Base-by-base conservation (phyloP, 1,140 invertebrate species). In the Penaeus japonicus region DNA sequence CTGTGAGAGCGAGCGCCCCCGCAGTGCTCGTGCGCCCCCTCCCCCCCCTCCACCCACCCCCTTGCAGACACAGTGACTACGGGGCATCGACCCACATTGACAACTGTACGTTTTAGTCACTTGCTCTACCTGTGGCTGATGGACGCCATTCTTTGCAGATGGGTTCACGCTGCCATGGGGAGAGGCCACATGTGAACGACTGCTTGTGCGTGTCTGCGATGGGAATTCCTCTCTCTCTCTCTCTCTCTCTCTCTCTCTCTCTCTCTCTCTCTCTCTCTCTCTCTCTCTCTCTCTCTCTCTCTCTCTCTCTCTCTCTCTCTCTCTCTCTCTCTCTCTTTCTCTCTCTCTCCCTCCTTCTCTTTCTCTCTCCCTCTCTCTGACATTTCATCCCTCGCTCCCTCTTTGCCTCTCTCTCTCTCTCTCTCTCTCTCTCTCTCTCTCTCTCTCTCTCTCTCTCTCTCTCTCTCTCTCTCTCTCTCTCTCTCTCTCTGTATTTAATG, bases 381-480 rank as follows among this genome's bases (percentile, higher is more conserved):
- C 62, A 24, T n/a, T 30, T 32, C 53, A 39, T 35, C 30, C 39
- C 35, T 81, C 79, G 54, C 53, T 81, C 79, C 55, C 53, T 81
- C 53, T 81, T 18, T 53, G 20, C n/a, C 27, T 53, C 53, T 81
- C 53, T 81, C 79, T 55, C 39, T 54, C 35, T 81, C 79, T 81
- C 79, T 81, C 79, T 81, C 79, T 81, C 79, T 81, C 79, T 81
- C 79, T 81, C 79, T 81, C 79, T 81, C 79, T 81, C 79, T 81
- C 79, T 81, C 79, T 81, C 79, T 55, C 47, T 53, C 79, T 53
- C 79, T 53, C 53, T 81, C 79, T 53, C 18, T 81, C 39, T 53
- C 35, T 80, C 35, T 54, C 35, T 54, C 18, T 54, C 39, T 53
- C 78, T 24, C 47, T 27, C 47, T 55, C 12, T 17, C 62, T 17